Evolutionary conservation across 2,797 vertebrate species (phyloP).

Genomic region (Sebastiscus tertius): DNA sequence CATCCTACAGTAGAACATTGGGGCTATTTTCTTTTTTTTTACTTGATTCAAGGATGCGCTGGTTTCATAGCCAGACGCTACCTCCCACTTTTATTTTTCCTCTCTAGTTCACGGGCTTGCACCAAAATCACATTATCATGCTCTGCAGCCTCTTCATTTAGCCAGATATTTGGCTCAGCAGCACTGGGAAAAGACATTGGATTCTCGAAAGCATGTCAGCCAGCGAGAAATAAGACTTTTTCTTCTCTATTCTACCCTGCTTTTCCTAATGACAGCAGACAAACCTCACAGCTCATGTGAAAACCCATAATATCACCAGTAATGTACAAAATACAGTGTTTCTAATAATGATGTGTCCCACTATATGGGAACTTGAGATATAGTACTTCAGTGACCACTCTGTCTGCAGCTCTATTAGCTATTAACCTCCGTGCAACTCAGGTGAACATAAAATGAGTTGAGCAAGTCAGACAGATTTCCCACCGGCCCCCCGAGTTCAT

Average conservation of each 20-base stretch:
- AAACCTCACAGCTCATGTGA: constrained; percentile 19
- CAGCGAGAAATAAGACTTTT: constrained; percentile 44
- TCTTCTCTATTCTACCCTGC: constrained; percentile 14
- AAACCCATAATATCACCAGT: constrained; percentile 33
- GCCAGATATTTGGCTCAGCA: constrained; percentile 53
- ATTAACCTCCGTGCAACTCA: constrained; percentile 63
- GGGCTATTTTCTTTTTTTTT: constrained; percentile 1
- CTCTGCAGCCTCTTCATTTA: constrained; percentile 59
- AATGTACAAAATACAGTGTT: constrained; percentile 19
- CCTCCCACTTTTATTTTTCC: constrained; percentile 42
- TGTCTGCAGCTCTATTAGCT: constrained; percentile 57
- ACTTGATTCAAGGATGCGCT: constrained; percentile 29
- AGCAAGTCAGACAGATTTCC: constrained; percentile 68
- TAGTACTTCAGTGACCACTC: constrained; percentile 42
- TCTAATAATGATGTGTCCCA: constrained; percentile 42
- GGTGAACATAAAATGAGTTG: constrained; percentile 65
- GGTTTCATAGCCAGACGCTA: constrained; percentile 31
- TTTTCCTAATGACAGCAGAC: constrained; percentile 19
- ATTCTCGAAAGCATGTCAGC: constrained; percentile 54
- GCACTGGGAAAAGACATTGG: constrained; percentile 43
- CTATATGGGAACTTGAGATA: constrained; percentile 16
- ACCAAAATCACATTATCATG: constrained; percentile 68
- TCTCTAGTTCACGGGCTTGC: constrained; percentile 37
- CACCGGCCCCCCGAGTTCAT: constrained; percentile 50
- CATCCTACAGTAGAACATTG: constrained; percentile 30